Conservation (phyloP, 1,140 invertebrate species). For the Heliconius hermathena region DNA sequence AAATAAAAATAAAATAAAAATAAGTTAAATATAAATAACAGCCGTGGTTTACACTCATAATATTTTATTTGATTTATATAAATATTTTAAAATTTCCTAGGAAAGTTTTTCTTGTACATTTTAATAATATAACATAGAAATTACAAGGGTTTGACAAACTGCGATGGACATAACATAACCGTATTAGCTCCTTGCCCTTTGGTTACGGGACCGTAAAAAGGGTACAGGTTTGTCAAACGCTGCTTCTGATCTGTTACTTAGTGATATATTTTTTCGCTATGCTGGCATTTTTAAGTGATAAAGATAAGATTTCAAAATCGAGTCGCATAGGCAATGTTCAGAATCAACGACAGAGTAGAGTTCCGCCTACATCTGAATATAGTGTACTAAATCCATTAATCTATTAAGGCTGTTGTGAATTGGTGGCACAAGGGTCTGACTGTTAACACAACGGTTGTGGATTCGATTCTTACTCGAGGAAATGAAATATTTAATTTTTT, state of each 20-base stretch:
- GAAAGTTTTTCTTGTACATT: background rate
- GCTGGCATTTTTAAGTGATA: background rate
- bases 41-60: background rate
- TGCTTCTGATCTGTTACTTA: background rate
- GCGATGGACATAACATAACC: background rate
- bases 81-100: background rate
- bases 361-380: no score
- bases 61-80: no score
- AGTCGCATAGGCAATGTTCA: no score
- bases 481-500: no score
- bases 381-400: no score
- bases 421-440: no score
- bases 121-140: background rate
- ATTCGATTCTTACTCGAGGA: no score
- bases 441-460: no score
- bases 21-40: no score
- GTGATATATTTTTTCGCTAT: background rate
- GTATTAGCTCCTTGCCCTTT: constrained; percentile 7
- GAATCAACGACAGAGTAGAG: no score
- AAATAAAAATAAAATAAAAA: no score
- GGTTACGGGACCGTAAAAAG: constrained; percentile 7
- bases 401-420: no score
- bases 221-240: background rate
- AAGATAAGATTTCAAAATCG: background rate
- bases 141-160: constrained; percentile 8